Conservation (phyloP, 2,113 vertebrate genomes). For the Barnardius zonarius region DNA sequence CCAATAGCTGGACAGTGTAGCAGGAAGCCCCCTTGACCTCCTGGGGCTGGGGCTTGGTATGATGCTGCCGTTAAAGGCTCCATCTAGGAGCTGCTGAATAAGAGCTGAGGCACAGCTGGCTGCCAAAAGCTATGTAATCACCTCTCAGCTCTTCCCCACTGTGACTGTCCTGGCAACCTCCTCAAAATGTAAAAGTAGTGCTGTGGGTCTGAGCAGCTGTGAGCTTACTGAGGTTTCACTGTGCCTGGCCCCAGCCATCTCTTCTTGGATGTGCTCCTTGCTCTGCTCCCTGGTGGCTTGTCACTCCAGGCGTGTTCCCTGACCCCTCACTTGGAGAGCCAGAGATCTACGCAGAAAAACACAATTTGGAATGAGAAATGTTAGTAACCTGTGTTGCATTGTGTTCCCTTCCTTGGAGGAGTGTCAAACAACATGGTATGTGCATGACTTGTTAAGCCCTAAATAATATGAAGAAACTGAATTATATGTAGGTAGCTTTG, state of each 20-base stretch:
- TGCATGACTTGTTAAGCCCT: not conserved
- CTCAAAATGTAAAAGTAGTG: rapidly evolving
- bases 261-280: not conserved
- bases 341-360: not conserved
- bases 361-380: not conserved
- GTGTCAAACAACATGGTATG: not conserved
- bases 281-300: not conserved
- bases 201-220: not conserved
- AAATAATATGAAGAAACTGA: not conserved
- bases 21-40: not conserved
- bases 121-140: not conserved
- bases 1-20: not conserved
- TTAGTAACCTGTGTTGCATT: not conserved
- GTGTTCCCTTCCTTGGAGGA: not conserved
- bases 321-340: not conserved
- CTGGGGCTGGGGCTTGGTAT: rapidly evolving
- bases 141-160: not conserved
- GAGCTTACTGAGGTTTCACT: not conserved
- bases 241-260: not conserved
- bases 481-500: not conserved
- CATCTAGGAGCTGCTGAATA: not conserved
- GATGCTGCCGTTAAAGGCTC: not conserved
- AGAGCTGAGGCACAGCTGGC: not conserved
- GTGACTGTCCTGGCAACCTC: not conserved
- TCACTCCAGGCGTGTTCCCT: not conserved